Evolutionary conservation across 2,797 vertebrate species (phyloP).

Genomic region (Bovichtus diacanthus): DNA sequence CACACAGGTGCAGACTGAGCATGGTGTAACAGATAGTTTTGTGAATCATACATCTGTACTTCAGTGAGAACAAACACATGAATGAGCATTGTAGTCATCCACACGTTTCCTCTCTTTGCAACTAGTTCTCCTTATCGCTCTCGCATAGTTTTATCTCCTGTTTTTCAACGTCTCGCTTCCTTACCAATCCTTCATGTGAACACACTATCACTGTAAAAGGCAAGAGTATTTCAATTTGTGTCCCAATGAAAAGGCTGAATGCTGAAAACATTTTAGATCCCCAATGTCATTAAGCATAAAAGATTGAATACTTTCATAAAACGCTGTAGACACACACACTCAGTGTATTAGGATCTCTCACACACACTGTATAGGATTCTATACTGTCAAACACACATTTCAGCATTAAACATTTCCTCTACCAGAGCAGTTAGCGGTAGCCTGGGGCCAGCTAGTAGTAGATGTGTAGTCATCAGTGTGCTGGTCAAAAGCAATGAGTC

Average conservation of each 20-base stretch:
- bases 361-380: conserved; percentile 53
- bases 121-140: background rate
- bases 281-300: conserved; percentile 12
- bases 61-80: conserved; percentile 38
- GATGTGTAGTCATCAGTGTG: conserved; percentile 65
- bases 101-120: conserved; percentile 10
- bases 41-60: conserved; percentile 47
- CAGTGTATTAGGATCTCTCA: conserved; percentile 20
- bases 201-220: background rate
- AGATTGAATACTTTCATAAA: conserved; percentile 6
- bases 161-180: background rate
- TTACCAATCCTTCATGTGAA: background rate
- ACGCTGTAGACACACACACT: background rate
- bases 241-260: background rate
- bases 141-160: background rate
- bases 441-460: conserved; percentile 66
- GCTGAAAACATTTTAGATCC: background rate
- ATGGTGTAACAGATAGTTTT: conserved; percentile 47
- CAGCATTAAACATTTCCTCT: conserved; percentile 60
- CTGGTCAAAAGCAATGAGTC: conserved; percentile 63
- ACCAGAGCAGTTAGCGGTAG: conserved; percentile 66
- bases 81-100: conserved; percentile 22
- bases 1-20: conserved; percentile 26
- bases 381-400: conserved; percentile 56
- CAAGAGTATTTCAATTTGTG: background rate